Evolutionary conservation across 2,888 invertebrate species (phyloP).

Genomic region (Eledone cirrhosa): DNA sequence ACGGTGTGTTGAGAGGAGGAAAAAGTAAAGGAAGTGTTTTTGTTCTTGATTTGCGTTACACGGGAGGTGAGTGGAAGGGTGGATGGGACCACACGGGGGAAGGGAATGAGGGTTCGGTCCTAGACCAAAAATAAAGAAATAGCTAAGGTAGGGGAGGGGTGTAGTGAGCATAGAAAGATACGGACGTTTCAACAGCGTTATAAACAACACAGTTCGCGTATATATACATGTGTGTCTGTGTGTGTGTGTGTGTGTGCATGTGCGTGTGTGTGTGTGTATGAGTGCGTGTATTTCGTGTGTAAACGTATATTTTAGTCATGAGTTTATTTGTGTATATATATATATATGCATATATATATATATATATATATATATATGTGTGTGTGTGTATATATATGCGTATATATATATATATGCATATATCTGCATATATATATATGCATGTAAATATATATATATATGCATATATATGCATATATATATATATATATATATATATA

Average conservation of each 20-base stretch:
- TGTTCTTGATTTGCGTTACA: too few species aligned
- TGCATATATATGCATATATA: neutral
- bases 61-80: too few species aligned
- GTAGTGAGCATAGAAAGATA: too few species aligned
- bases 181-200: too few species aligned
- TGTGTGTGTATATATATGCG: constrained; percentile 10
- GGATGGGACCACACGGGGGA: too few species aligned
- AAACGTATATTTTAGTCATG: neutral
- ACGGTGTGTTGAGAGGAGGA: too few species aligned
- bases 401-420: neutral
- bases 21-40: too few species aligned
- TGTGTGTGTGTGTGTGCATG: neutral
- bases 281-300: neutral
- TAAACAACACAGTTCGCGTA: neutral
- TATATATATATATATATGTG: neutral
- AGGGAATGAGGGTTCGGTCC: too few species aligned
- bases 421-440: neutral
- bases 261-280: neutral
- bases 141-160: too few species aligned
- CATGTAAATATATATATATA: neutral
- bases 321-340: too few species aligned
- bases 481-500: neutral
- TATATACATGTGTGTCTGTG: neutral
- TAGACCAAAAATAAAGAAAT: too few species aligned
- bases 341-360: neutral